Conservation (phyloP, 2,888 invertebrate species). For the Machimus atricapillus region DNA sequence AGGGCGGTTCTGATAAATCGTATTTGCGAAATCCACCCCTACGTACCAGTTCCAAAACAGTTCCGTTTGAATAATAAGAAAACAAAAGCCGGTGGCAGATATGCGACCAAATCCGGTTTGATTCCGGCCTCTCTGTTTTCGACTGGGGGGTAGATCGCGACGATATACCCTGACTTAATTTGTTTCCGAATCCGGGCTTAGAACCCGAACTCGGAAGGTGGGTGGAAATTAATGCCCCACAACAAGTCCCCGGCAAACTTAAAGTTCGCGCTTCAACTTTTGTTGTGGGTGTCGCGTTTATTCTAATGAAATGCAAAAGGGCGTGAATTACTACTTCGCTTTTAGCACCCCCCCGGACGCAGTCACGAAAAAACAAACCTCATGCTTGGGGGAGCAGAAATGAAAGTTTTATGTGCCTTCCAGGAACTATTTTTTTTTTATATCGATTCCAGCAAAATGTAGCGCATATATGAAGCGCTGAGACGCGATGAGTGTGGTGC, state of each 20-base stretch:
- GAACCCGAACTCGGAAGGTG: not conserved
- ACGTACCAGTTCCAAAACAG: not conserved
- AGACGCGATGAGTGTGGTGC: not conserved
- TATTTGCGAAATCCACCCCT: slow-evolving; percentile 5
- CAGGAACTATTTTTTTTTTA: not conserved
- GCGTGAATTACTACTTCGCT: not conserved
- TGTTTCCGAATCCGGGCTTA: not conserved
- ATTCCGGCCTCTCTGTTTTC: not conserved
- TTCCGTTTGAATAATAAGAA: not conserved
- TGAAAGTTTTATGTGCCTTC: not conserved
- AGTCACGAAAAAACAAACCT: not conserved
- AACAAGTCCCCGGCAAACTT: not conserved
- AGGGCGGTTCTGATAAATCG: slow-evolving; percentile 12
- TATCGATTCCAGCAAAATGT: not conserved
- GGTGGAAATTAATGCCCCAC: not conserved
- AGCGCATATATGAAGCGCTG: not conserved
- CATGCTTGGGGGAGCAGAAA: not conserved
- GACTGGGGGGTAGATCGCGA: not conserved
- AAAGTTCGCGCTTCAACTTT: not conserved
- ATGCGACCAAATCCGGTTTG: not conserved
- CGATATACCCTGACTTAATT: not conserved
- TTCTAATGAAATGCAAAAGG: not conserved
- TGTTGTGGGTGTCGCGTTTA: not conserved
- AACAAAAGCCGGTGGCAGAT: not conserved
- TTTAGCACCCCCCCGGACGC: not conserved